These are phyloP conservation scores for Mesocricetus auratus DNA, from an alignment of 2,113 vertebrate genomes.

Conservation along the genomic window DNA sequence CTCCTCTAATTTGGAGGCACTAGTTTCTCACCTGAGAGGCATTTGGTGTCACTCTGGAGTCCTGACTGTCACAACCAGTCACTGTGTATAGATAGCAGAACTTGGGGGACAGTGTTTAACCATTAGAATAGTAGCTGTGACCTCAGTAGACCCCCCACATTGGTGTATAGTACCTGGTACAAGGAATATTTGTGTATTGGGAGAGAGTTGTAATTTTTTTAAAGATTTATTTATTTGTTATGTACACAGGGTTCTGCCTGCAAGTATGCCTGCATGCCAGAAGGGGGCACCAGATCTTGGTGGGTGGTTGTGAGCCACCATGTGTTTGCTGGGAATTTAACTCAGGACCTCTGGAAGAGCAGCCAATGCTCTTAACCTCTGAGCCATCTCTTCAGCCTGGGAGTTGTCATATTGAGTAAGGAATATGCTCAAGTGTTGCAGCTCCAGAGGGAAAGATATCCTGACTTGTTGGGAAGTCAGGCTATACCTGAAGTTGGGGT, in stretches of 20 bases:
- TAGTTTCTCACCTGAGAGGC: neutral
- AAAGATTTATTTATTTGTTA: no score
- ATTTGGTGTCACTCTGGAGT: neutral
- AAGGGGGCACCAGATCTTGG: no score
- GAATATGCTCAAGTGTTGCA: neutral
- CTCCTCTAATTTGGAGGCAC: neutral
- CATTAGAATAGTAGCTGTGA: neutral
- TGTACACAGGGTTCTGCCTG: no score
- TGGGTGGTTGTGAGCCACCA: no score
- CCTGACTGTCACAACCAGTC: neutral
- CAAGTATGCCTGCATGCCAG: no score
- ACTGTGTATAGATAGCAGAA: neutral
- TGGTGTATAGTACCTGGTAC: slow-evolving; percentile 71
- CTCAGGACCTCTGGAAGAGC: no score
- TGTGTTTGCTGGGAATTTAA: no score
- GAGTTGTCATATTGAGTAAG: slow-evolving; percentile 75
- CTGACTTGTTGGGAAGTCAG: no score
- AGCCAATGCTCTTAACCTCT: no score
- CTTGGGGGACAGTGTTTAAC: neutral
- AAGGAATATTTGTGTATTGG: slow-evolving; percentile 83
- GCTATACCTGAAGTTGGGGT: no score
- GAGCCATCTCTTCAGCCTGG: no score
- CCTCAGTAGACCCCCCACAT: slow-evolving; percentile 25
- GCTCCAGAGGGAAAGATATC: no score
- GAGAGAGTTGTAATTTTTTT: slow-evolving; percentile 55